phyloP scores from a whole-genome alignment of 2,113 vertebrate species.

The Xiphophorus hellerii region DNA sequence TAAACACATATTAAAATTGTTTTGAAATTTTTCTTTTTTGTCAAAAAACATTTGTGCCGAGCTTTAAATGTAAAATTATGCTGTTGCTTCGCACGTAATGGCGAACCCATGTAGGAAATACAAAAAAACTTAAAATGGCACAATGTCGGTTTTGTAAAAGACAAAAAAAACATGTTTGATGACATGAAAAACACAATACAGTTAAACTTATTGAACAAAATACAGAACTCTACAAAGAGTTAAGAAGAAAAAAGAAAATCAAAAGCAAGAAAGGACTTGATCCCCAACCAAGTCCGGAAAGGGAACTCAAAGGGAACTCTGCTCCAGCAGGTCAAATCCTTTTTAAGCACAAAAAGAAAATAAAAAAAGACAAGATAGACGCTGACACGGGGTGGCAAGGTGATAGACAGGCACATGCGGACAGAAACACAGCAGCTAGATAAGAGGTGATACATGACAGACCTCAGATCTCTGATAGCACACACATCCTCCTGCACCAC shows the following conservation, averaged over 20 bases:
- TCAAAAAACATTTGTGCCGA: no score
- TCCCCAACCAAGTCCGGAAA: not conserved
- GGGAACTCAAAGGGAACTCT: constrained; percentile 10
- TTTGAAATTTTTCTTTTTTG: no score
- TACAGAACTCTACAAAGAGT: not conserved
- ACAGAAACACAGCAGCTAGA: constrained; percentile 14
- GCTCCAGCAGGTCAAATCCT: constrained; percentile 8
- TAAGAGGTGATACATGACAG: constrained; percentile 42
- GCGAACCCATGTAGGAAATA: no score
- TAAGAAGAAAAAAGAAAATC: not conserved
- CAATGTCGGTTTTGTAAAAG: not conserved
- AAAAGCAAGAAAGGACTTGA: not conserved
- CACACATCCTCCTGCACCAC: constrained; percentile 5
- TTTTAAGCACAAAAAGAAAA: not conserved
- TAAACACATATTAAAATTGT: no score
- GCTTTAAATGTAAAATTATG: no score
- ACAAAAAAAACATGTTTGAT: no score
- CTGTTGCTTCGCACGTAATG: no score
- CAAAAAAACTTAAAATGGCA: not conserved
- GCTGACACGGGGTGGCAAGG: constrained; percentile 6
- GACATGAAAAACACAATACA: not conserved
- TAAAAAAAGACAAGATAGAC: not conserved
- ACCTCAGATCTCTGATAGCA: constrained; percentile 11
- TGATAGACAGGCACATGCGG: not conserved
- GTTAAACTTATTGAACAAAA: not conserved